Conservation (phyloP, 2,113 vertebrate genomes). For the Mesocricetus auratus region DNA sequence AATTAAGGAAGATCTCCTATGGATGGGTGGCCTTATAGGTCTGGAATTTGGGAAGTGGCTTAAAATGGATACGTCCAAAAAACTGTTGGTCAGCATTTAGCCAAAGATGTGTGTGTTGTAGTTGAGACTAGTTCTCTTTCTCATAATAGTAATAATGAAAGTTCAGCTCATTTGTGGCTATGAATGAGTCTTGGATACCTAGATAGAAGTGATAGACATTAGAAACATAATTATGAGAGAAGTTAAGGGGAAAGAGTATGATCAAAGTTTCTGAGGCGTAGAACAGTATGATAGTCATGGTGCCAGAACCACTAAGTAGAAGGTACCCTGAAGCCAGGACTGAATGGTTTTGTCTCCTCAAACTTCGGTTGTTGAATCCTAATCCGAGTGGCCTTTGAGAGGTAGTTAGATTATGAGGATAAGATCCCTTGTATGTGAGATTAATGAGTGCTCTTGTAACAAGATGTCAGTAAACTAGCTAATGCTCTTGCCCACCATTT, state of each 20-base stretch:
- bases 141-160: neutral
- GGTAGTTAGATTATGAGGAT: neutral
- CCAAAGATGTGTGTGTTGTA: neutral
- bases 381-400: neutral
- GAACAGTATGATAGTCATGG: too few relatives aligned
- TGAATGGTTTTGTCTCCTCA: neutral
- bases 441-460: neutral
- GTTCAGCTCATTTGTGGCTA: neutral
- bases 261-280: neutral
- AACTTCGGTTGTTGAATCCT: neutral
- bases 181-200: neutral
- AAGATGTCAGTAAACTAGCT: neutral
- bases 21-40: neutral
- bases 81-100: neutral
- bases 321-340: neutral
- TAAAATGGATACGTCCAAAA: neutral
- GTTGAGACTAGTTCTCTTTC: neutral
- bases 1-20: neutral
- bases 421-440: neutral
- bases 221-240: neutral
- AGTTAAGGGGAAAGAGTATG: neutral
- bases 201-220: neutral
- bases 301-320: neutral
- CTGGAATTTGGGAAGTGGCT: neutral
- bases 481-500: neutral